Conservation (phyloP, 2,888 invertebrate species). For the Leptothorax acervorum region DNA sequence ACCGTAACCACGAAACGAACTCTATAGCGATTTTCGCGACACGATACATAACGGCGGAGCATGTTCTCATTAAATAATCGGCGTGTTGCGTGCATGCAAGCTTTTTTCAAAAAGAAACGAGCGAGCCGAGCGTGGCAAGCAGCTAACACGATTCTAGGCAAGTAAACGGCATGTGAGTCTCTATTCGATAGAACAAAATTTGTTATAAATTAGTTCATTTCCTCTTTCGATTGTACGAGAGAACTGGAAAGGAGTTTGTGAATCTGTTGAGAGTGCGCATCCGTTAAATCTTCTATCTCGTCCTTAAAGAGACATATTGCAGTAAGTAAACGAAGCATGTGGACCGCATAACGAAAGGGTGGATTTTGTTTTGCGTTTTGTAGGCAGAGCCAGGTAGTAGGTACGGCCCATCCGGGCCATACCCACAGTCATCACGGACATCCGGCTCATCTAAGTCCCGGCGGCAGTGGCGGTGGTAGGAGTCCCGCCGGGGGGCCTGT, state of each 20-base stretch:
- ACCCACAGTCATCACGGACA: constrained; percentile 84
- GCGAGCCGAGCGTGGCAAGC: constrained; percentile 49
- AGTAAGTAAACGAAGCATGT: constrained; percentile 70
- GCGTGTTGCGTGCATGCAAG: constrained; percentile 57
- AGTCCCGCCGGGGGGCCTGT: constrained; percentile 84
- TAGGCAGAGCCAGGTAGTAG: constrained; percentile 85
- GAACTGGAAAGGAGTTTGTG: constrained; percentile 23
- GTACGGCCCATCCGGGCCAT: constrained; percentile 83
- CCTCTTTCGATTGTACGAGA: background rate
- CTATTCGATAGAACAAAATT: background rate
- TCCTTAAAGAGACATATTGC: constrained; percentile 48
- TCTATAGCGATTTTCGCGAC: constrained; percentile 34
- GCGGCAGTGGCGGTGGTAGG: constrained; percentile 80
- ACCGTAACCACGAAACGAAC: constrained; percentile 1
- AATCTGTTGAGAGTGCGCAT: constrained; percentile 13
- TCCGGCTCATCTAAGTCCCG: constrained; percentile 82
- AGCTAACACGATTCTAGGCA: constrained; percentile 52
- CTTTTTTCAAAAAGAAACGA: constrained; percentile 48
- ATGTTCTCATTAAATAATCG: constrained; percentile 52
- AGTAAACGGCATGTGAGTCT: constrained; percentile 63
- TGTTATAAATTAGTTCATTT: background rate
- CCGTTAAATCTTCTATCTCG: constrained; percentile 61
- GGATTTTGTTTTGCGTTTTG: constrained; percentile 76
- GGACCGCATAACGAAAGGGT: constrained; percentile 75
- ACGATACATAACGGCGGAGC: constrained; percentile 40